phyloP scores from a whole-genome alignment of 2,888 invertebrate species.

The Plebejus melissa region DNA sequence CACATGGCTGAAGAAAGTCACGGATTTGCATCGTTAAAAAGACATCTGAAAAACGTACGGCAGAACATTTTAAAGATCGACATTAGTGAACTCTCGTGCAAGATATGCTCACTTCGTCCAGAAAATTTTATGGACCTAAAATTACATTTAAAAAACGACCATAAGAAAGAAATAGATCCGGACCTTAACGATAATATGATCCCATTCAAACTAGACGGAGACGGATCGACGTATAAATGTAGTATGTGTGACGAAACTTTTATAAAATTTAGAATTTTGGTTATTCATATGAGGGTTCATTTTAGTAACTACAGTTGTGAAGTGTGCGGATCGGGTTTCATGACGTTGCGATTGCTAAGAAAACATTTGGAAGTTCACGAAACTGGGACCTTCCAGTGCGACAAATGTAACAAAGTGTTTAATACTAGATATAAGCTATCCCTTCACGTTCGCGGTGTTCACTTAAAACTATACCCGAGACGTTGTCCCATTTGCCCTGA shows the following conservation, averaged over 20 bases:
- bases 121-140: slow-evolving; percentile 54
- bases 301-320: slow-evolving; percentile 73
- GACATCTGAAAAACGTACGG: slow-evolving; percentile 61
- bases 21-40: slow-evolving; percentile 56
- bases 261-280: slow-evolving; percentile 64
- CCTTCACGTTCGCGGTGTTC: slow-evolving; percentile 64
- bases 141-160: slow-evolving; percentile 56
- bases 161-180: slow-evolving; percentile 58
- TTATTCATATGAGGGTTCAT: slow-evolving; percentile 72
- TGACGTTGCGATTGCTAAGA: slow-evolving; percentile 65
- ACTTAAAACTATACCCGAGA: slow-evolving; percentile 62
- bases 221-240: slow-evolving; percentile 56
- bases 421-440: slow-evolving; percentile 64
- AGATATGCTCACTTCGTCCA: slow-evolving; percentile 51
- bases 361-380: slow-evolving; percentile 72
- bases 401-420: slow-evolving; percentile 63
- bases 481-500: slow-evolving; percentile 70
- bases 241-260: slow-evolving; percentile 63
- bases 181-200: slow-evolving; percentile 68
- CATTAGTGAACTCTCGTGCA: slow-evolving; percentile 59
- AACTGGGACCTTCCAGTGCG: slow-evolving; percentile 65
- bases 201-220: slow-evolving; percentile 59
- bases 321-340: slow-evolving; percentile 68
- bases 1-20: slow-evolving; percentile 63
- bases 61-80: slow-evolving; percentile 69